These are phyloP conservation scores for Lochmaea crataegi DNA, from an alignment of 2,888 invertebrate species.

Conservation along the genomic window DNA sequence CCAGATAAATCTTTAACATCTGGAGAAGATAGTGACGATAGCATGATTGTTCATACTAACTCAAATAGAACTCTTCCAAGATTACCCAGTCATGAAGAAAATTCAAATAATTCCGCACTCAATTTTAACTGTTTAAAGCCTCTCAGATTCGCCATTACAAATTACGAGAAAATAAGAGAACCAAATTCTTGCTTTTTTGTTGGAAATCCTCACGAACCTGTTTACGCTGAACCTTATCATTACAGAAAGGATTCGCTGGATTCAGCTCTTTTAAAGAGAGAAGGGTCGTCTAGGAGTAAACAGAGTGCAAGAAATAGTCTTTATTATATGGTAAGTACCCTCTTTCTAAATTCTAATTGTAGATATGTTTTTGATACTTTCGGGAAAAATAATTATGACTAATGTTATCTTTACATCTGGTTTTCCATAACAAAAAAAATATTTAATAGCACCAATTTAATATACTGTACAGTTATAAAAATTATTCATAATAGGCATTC, in stretches of 20 bases:
- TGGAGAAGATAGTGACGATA: slow-evolving; percentile 61
- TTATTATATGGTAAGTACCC: slow-evolving; percentile 66
- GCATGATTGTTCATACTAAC: slow-evolving; percentile 55
- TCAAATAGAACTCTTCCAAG: slow-evolving; percentile 49
- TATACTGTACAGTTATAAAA: not conserved
- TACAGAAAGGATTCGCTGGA: slow-evolving; percentile 45
- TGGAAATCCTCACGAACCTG: slow-evolving; percentile 67
- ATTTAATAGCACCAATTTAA: not conserved
- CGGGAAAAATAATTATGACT: too few relatives aligned
- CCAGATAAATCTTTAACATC: slow-evolving; percentile 54
- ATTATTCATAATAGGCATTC: not conserved
- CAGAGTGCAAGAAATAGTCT: slow-evolving; percentile 60
- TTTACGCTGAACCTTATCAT: slow-evolving; percentile 73
- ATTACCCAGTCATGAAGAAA: slow-evolving; percentile 42
- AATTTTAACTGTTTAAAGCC: slow-evolving; percentile 64
- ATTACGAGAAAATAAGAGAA: slow-evolving; percentile 59
- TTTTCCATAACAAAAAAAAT: not conserved
- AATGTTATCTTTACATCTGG: too few relatives aligned
- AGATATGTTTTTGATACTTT: not conserved
- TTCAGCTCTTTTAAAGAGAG: slow-evolving; percentile 41
- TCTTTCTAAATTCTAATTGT: too few relatives aligned
- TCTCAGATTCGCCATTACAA: slow-evolving; percentile 58
- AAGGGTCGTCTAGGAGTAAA: slow-evolving; percentile 39
- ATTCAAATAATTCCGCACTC: slow-evolving; percentile 39
- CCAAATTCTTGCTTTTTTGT: slow-evolving; percentile 61